Base-by-base conservation (phyloP, 2,113 vertebrate genomes). In the Merops nubicus region DNA sequence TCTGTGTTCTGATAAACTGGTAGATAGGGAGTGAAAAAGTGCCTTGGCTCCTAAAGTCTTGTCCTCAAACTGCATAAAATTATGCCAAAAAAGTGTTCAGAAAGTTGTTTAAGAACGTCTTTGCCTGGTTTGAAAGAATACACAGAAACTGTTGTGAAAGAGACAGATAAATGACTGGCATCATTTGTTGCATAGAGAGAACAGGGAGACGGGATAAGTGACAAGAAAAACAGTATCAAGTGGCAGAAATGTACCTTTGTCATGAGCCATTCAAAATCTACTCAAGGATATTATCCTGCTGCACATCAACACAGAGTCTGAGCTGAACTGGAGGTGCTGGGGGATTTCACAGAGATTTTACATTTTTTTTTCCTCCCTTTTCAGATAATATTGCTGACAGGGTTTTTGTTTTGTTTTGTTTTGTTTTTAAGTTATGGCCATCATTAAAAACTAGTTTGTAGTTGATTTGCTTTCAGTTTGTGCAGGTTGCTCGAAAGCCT, bases 161-260 rank as follows among this genome's bases (percentile, higher is more conserved):
- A 93, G 38, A 23, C 23, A 92, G 83, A 92, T 38, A 77, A 77
- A 34, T 92, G 92, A 92, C 64, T 84, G 80, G 34, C 73, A 88
- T 88, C 2, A 53, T 84, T 91, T 77, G 9, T 69, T 87, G 47
- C 54, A 62, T 1, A 53, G n/a, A 70, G 38, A 23, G 83, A 92
- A 51, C 36, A 51, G 12, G 28, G 59, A 88, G 79, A 84, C 79
- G 91, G 57, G 31, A 15, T 65, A 94, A 96, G 59, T 88, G 91
- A 92, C 68, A 90, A 77, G 75, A 60, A 79, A 73, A 85, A 73
- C 54, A 54, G 80, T 22, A 81, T 22, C 45, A 76, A 19, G n/a
- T 84, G 76, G 51, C 77, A 95, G 86, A 92, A 90, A 91, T 51
- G 76, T 87, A 50, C 73, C 64, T 95, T 63, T 93, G 72, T 92